Evolutionary conservation across 2,888 invertebrate species (phyloP).

Genomic region (Melanostoma scalare): DNA sequence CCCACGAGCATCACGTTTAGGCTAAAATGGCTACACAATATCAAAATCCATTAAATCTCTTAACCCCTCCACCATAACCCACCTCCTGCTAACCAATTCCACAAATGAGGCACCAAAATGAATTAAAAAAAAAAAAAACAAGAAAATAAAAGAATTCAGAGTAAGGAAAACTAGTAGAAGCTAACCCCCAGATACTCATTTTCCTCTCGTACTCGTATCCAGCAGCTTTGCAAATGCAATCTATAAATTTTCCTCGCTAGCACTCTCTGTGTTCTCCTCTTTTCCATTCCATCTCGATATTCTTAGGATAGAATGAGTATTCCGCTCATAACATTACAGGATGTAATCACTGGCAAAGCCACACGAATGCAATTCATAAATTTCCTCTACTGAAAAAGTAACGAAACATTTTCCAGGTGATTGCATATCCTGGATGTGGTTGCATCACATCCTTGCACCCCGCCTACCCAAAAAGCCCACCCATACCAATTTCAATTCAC

Average conservation of each 20-base stretch:
- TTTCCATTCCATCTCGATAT: neutral
- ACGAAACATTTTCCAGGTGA: slow-evolving; percentile 70
- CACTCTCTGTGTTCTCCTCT: slow-evolving; percentile 31
- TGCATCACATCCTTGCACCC: slow-evolving; percentile 48
- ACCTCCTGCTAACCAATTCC: slow-evolving; percentile 50
- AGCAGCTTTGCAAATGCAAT: slow-evolving; percentile 57
- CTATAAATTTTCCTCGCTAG: slow-evolving; percentile 60
- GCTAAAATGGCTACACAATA: slow-evolving; percentile 42
- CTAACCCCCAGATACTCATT: slow-evolving; percentile 50
- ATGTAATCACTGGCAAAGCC: slow-evolving; percentile 70
- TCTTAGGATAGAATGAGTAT: slow-evolving; percentile 18
- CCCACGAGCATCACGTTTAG: slow-evolving; percentile 46
- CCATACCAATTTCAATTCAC: slow-evolving; percentile 57
- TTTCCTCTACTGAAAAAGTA: slow-evolving; percentile 49
- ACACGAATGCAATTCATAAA: slow-evolving; percentile 71
- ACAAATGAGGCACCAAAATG: slow-evolving; percentile 52
- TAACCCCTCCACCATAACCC: slow-evolving; percentile 27
- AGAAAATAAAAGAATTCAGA: neutral
- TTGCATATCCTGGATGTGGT: slow-evolving; percentile 68
- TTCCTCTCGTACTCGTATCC: slow-evolving; percentile 3
- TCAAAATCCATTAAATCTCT: slow-evolving; percentile 59
- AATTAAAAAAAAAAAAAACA: slow-evolving; percentile 30
- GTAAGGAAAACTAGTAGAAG: neutral
- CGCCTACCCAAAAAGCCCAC: slow-evolving; percentile 9
- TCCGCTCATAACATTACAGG: slow-evolving; percentile 65